A percentile compares a stretch with the other conserved stretches of the same genome.
Conservation (phyloP, 2,797 vertebrate genomes). For the Antrozous pallidus region DNA sequence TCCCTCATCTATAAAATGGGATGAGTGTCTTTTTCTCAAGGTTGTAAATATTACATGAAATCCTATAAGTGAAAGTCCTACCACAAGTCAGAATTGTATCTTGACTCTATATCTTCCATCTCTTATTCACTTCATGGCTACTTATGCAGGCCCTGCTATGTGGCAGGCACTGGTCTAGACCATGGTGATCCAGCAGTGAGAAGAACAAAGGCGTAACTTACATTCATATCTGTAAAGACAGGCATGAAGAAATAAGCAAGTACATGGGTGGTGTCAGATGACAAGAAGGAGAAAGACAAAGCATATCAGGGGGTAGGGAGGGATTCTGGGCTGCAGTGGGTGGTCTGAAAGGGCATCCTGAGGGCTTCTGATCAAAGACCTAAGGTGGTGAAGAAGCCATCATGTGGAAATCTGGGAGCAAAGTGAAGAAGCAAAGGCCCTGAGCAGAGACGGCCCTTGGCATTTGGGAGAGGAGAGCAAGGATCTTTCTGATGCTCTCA, state of each 20-base stretch:
- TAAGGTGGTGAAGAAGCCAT: background rate
- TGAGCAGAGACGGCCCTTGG: background rate
- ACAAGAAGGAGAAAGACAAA: background rate
- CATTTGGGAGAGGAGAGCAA: background rate
- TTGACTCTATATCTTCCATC: background rate
- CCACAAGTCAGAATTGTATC: background rate
- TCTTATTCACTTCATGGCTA: background rate
- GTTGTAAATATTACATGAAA: background rate
- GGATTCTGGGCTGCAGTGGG: background rate
- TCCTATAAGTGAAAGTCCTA: background rate
- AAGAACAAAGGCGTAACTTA: background rate
- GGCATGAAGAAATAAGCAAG: background rate
- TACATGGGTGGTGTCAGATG: rapidly evolving
- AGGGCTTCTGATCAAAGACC: background rate
- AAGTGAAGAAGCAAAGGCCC: background rate
- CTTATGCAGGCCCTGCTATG: background rate
- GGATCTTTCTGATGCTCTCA: background rate
- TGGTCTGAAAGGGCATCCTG: background rate
- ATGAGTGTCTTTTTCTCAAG: background rate
- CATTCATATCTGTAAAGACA: background rate
- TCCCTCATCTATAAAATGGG: background rate
- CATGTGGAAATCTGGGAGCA: background rate
- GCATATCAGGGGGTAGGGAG: rapidly evolving
- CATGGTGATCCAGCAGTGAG: background rate
- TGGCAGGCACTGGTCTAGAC: background rate